A percentile compares a stretch with the other conserved stretches of the same genome.
These are phyloP conservation scores for Eubasilissa regina DNA, from an alignment of 1,140 invertebrate genomes.

Conservation along the genomic window DNA sequence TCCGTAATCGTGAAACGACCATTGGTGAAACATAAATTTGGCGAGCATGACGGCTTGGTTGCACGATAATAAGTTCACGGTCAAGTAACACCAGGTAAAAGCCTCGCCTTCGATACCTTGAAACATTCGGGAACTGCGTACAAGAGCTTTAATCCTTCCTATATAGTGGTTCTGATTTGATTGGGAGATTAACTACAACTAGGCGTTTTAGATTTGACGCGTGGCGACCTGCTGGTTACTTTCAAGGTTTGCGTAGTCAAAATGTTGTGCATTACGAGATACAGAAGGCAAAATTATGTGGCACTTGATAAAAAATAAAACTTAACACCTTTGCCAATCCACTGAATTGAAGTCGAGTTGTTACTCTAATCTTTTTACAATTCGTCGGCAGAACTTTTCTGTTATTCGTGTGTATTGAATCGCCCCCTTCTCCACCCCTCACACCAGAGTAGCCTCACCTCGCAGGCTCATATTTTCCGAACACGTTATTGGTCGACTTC, in stretches of 20 bases:
- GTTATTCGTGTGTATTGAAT: not conserved
- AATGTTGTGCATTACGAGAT: not conserved
- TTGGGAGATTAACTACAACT: not conserved
- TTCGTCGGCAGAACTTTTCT: not conserved
- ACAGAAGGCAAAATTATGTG: too few relatives aligned
- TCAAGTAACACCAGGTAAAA: not conserved
- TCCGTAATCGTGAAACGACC: not conserved
- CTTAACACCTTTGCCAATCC: too few relatives aligned
- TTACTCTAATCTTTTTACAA: not conserved
- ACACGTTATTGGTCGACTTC: constrained; percentile 59
- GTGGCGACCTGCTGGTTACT: constrained; percentile 8
- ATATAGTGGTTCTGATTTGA: not conserved
- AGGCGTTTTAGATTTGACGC: not conserved
- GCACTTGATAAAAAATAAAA: too few relatives aligned
- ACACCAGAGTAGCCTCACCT: constrained; percentile 11
- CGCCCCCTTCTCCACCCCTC: constrained; percentile 15
- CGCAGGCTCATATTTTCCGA: constrained; percentile 57
- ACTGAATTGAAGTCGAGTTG: too few relatives aligned
- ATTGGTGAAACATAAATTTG: constrained; percentile 6
- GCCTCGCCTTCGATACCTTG: not conserved
- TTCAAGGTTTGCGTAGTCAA: not conserved
- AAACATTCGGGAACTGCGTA: not conserved
- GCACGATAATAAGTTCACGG: not conserved
- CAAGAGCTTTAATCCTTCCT: not conserved
- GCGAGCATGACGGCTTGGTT: not conserved